Evolutionary conservation across 2,797 vertebrate species (phyloP).

Genomic region (Gymnodraco acuticeps): DNA sequence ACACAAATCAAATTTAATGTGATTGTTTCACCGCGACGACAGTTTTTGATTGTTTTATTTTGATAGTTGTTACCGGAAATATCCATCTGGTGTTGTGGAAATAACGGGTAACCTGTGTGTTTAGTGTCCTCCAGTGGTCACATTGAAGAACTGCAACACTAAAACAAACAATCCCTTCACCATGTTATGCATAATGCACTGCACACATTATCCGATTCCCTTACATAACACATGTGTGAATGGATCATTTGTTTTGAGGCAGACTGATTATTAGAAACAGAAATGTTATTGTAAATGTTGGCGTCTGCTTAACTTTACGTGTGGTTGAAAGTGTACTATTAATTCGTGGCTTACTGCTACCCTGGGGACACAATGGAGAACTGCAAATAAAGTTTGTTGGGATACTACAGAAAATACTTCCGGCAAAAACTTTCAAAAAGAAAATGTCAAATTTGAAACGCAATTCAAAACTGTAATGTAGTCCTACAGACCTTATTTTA

Average conservation of each 20-base stretch:
- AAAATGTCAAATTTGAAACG: not conserved
- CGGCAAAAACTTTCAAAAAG: not conserved
- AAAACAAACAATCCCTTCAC: too few relatives aligned
- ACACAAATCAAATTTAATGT: too few relatives aligned
- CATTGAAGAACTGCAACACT: constrained; percentile 1
- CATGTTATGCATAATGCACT: too few relatives aligned
- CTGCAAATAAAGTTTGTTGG: not conserved
- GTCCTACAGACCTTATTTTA: too few relatives aligned
- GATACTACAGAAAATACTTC: not conserved
- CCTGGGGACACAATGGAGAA: too few relatives aligned
- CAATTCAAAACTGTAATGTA: too few relatives aligned
- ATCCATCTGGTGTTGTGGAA: not conserved
- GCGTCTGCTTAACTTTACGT: not conserved
- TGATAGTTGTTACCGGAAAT: not conserved
- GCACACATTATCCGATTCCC: too few relatives aligned
- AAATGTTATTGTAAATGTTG: not conserved
- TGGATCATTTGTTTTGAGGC: not conserved
- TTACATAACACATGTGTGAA: too few relatives aligned
- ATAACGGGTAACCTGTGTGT: not conserved
- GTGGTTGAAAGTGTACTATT: rapidly evolving
- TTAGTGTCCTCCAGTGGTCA: constrained; percentile 23
- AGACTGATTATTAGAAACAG: not conserved
- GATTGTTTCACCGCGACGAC: not conserved
- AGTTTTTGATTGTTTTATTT: not conserved
- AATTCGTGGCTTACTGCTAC: not conserved